A percentile compares a stretch with the other conserved stretches of the same genome.
phyloP scores from a whole-genome alignment of 2,113 vertebrate genomes.

The Nannobrachium achirus region DNA sequence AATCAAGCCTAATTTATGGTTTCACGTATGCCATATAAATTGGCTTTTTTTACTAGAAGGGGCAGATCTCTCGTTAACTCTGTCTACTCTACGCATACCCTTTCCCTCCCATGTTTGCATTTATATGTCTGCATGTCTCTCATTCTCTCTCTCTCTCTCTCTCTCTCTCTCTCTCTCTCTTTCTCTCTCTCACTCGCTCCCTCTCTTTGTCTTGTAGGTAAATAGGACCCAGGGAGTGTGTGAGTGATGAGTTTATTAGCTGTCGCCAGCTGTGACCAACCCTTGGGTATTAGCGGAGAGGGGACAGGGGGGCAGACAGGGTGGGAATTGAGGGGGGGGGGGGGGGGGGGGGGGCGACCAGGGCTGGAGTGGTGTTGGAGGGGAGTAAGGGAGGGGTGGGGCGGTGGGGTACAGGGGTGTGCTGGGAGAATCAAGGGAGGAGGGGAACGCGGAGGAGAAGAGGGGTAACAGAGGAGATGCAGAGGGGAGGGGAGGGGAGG shows the following conservation, averaged over 20 bases:
- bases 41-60: too few relatives aligned
- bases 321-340: conserved; percentile 5
- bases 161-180: not conserved
- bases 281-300: conserved; percentile 61
- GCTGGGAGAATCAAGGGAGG: not conserved
- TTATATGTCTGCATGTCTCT: not conserved
- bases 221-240: conserved; percentile 54
- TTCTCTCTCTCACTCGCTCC: conserved; percentile 3
- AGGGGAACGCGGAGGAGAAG: not conserved
- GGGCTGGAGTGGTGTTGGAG: conserved; percentile 14
- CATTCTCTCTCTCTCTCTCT: conserved; percentile 21
- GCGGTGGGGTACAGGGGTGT: not conserved
- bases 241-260: conserved; percentile 81
- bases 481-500: not conserved
- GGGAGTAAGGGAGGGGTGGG: conserved; percentile 15
- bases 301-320: conserved; percentile 16
- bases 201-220: conserved; percentile 56
- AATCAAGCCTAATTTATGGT: too few relatives aligned
- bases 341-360: conserved; percentile 8
- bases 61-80: too few relatives aligned
- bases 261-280: conserved; percentile 76
- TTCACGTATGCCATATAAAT: too few relatives aligned
- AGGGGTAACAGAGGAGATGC: too few relatives aligned
- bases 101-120: not conserved
- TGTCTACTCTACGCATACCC: conserved; percentile 6